Evolutionary conservation across 2,888 invertebrate species (phyloP), one percentile per base, ranked within the genome.

Genomic region (Priocnemis perturbator): DNA sequence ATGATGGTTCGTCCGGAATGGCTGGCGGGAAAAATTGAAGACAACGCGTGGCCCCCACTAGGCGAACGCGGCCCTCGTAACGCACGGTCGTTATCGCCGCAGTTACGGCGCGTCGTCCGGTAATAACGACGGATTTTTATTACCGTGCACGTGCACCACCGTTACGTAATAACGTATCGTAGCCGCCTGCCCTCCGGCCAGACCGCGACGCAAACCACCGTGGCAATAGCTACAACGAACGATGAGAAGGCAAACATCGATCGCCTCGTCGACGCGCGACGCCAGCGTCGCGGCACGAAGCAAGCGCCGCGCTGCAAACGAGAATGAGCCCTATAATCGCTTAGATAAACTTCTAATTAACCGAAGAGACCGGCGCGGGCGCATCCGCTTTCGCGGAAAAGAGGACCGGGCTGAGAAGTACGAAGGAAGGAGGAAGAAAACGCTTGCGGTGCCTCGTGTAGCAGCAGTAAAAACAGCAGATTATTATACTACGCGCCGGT

Each of bases 101-200:
- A 63, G 68, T 76, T 74, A 63, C 76, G 63, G 67, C 61, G 53
- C 65, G 61, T 55, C 64, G 55, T 58, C 52, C 64, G 55, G 58
- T n/a, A 60, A 53, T 73, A 77, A 77, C 76, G 76, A 63, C 56
- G 62, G 66, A 74, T 74, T 77, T 77, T 77, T 77, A 76, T 67
- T 71, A 56, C 68, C 37, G 37, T 67, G 60, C 69, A 68, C 66
- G 68, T 68, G 70, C 64, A 64, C 65, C 48, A 21, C 59, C 53
- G 58, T 70, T 67, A 64, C 50, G 60, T 60, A 73, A 73, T 62
- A 70, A 64, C 57, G 64, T 56, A 56, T 17, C 21, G 21, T 58
- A 45, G 11, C 50, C 9, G 50, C 19, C 7, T 19, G 4, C 21
- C 20, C 45, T 45, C 7, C 23, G 53, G 45, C 30, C 57, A 44